These are phyloP conservation scores for Enteromius fasciolatus DNA, from an alignment of 2,797 vertebrate genomes.

Conservation along the genomic window DNA sequence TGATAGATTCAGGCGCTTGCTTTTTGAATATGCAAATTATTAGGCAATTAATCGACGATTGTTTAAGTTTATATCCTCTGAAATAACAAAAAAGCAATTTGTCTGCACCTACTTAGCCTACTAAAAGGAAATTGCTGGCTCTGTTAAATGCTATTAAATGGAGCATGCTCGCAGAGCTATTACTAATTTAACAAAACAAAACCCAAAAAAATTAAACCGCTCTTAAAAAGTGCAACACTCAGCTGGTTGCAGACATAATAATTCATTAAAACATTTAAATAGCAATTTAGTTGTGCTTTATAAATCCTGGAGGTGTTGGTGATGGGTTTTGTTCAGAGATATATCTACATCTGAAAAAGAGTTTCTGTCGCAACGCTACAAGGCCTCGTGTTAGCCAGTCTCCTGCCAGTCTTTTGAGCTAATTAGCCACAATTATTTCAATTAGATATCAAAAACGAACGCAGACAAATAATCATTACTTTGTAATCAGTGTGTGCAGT, in stretches of 20 bases:
- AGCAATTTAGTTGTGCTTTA: slow-evolving; percentile 52
- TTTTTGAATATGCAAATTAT: slow-evolving; percentile 24
- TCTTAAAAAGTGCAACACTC: slow-evolving; percentile 35
- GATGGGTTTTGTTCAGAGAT: slow-evolving; percentile 66
- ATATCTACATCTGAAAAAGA: slow-evolving; percentile 66
- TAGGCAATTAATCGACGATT: slow-evolving; percentile 5
- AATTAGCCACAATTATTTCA: slow-evolving; percentile 79
- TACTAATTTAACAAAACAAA: slow-evolving; percentile 56
- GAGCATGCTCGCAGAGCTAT: slow-evolving; percentile 48
- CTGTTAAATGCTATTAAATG: slow-evolving; percentile 37
- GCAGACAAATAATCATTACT: slow-evolving; percentile 74
- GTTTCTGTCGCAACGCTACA: slow-evolving; percentile 63
- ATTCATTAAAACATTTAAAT: slow-evolving; percentile 53
- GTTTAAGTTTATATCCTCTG: slow-evolving; percentile 28
- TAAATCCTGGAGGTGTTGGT: slow-evolving; percentile 61
- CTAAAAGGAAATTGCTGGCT: slow-evolving; percentile 13
- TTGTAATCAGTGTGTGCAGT: slow-evolving; percentile 72
- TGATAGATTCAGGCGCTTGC: neutral
- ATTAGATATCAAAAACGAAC: slow-evolving; percentile 74
- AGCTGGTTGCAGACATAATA: slow-evolving; percentile 45
- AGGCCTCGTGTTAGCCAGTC: slow-evolving; percentile 68
- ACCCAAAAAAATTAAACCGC: neutral
- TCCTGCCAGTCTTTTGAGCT: slow-evolving; percentile 77
- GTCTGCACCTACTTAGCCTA: slow-evolving; percentile 19
- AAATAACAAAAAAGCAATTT: slow-evolving; percentile 29